Conservation (phyloP, 92 coral and sea anemone genomes). For the Porites divaricata region DNA sequence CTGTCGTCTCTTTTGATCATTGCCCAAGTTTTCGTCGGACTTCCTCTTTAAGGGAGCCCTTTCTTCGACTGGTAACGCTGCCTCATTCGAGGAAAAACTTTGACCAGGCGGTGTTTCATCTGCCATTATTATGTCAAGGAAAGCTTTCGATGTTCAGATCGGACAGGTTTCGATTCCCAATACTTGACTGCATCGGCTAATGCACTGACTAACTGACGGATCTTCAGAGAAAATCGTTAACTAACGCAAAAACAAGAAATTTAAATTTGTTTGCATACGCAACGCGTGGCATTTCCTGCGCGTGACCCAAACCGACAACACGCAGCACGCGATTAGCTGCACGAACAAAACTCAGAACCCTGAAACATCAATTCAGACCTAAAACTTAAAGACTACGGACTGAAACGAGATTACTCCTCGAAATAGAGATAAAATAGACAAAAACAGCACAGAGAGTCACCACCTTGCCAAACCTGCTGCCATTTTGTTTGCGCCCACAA, state of each 20-base stretch:
- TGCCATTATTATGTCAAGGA: background rate
- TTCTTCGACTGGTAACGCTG: background rate
- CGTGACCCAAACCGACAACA: background rate
- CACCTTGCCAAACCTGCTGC: background rate
- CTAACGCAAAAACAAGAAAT: constrained; percentile 1
- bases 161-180: background rate
- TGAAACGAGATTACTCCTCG: background rate
- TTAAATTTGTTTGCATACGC: constrained; percentile 23
- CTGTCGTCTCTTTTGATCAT: background rate
- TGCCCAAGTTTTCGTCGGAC: constrained; percentile 33
- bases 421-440: background rate
- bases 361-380: background rate
- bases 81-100: background rate
- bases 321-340: background rate
- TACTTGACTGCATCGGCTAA: background rate
- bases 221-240: background rate
- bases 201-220: background rate
- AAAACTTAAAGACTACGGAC: background rate
- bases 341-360: background rate
- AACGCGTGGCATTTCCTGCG: background rate
- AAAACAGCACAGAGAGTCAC: background rate
- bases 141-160: background rate
- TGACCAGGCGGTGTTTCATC: background rate
- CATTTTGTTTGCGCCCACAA: constrained; percentile 20
- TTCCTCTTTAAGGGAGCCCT: constrained; percentile 31